phyloP scores from a whole-genome alignment of 2,888 invertebrate species.

The Clusia tigrina region DNA sequence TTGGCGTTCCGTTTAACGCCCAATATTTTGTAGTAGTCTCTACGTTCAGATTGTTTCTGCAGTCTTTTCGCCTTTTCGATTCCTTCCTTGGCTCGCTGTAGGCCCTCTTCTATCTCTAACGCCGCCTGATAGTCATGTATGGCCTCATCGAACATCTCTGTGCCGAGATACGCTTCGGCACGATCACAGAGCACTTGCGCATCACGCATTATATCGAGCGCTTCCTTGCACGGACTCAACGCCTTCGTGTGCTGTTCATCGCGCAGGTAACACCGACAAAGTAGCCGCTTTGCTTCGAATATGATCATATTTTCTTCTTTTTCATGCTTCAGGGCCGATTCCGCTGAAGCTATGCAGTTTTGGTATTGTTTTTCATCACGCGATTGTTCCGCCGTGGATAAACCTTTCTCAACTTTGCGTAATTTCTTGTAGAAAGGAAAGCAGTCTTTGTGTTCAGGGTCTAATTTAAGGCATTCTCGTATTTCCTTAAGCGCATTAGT shows the following conservation, averaged over 20 bases:
- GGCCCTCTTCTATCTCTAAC: conserved; percentile 79
- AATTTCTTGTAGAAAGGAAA: conserved; percentile 96
- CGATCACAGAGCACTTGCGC: conserved; percentile 85
- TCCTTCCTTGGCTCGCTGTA: conserved; percentile 87
- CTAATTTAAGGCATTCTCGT: conserved; percentile 94
- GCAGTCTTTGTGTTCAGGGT: conserved; percentile 97
- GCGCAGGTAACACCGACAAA: conserved; percentile 80
- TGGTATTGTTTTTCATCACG: conserved; percentile 71
- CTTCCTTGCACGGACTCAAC: conserved; percentile 78
- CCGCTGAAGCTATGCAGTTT: conserved; percentile 75
- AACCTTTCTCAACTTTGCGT: conserved; percentile 87
- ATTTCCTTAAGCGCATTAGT: conserved; percentile 91
- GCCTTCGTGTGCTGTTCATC: conserved; percentile 78
- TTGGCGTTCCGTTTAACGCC: conserved; percentile 88
- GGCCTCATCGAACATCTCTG: conserved; percentile 94
- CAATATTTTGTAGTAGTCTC: conserved; percentile 91
- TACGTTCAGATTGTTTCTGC: conserved; percentile 89
- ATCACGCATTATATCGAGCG: conserved; percentile 79
- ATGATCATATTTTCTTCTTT: conserved; percentile 75
- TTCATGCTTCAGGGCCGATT: conserved; percentile 75
- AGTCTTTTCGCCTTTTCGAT: conserved; percentile 86
- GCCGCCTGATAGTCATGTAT: conserved; percentile 88
- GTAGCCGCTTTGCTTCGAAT: conserved; percentile 76
- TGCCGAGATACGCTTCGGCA: conserved; percentile 88
- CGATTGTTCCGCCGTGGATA: conserved; percentile 72